Conservation (phyloP, 2,113 vertebrate species). For the Toxostoma redivivum region DNA sequence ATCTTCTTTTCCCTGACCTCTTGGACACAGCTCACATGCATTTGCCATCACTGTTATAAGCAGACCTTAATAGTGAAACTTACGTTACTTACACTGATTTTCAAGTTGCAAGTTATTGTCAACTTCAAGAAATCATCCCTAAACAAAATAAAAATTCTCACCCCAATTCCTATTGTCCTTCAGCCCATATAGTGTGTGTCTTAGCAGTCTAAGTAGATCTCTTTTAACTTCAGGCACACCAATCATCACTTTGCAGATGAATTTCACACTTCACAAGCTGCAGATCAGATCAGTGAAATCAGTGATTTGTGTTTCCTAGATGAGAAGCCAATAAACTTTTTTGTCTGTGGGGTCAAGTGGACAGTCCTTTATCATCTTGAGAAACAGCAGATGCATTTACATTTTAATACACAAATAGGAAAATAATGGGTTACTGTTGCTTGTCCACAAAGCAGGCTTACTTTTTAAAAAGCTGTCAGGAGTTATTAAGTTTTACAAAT, state of each 20-base stretch:
- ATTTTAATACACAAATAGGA: background rate
- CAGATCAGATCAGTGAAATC: background rate
- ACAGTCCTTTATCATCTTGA: background rate
- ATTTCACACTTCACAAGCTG: background rate
- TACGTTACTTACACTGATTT: background rate
- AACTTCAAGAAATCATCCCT: background rate
- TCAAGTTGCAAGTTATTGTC: background rate
- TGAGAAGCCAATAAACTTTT: background rate
- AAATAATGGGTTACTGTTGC: background rate
- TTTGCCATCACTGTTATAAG: background rate
- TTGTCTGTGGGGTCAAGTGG: background rate
- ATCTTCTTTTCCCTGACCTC: background rate
- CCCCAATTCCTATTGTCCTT: background rate
- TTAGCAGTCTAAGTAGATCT: background rate
- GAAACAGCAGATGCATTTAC: background rate
- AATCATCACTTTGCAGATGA: background rate
- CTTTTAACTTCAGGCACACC: background rate
- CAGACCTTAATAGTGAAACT: background rate
- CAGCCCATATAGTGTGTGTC: background rate
- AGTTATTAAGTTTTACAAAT: background rate
- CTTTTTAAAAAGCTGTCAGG: background rate
- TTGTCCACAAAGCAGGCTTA: background rate
- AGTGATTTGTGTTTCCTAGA: background rate
- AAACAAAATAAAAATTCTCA: background rate
- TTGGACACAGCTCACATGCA: background rate